A percentile compares a stretch with the other conserved stretches of the same genome.
Conservation (phyloP, 2,888 invertebrate genomes). For the Dynastes tityus region DNA sequence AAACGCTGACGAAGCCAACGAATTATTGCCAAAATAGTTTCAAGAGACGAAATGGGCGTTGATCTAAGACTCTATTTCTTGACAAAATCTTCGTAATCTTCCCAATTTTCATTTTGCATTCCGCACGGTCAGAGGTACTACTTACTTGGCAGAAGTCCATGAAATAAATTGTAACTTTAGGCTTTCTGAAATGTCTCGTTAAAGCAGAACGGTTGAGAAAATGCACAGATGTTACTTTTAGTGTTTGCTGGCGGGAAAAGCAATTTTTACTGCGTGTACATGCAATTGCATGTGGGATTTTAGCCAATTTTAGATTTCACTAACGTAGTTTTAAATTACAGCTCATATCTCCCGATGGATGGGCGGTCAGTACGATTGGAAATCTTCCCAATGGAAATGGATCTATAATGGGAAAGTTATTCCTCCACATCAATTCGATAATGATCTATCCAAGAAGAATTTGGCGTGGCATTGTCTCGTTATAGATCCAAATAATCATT, state of each 20-base stretch:
- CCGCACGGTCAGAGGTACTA: conserved; percentile 22
- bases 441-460: not conserved
- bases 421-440: conserved; percentile 18
- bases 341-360: conserved; percentile 49
- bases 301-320: not conserved
- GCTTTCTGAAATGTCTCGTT: conserved; percentile 5
- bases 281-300: not conserved
- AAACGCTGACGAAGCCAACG: conserved; percentile 25
- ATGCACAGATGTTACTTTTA: conserved; percentile 5
- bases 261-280: not conserved
- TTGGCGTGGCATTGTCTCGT: conserved; percentile 50
- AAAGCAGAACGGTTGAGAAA: not conserved
- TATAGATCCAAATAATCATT: conserved; percentile 45
- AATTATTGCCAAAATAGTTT: conserved; percentile 34
- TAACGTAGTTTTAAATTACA: conserved; percentile 9
- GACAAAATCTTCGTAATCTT: conserved; percentile 32
- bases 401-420: conserved; percentile 45
- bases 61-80: conserved; percentile 25
- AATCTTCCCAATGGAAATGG: conserved; percentile 48
- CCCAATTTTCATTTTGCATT: conserved; percentile 37
- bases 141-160: conserved; percentile 25
- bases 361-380: conserved; percentile 49
- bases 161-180: conserved; percentile 22
- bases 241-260: not conserved
- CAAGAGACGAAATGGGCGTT: not conserved